Evolutionary conservation across 2,888 invertebrate species (phyloP).

Genomic region (Glyphotaelius pellucidus): DNA sequence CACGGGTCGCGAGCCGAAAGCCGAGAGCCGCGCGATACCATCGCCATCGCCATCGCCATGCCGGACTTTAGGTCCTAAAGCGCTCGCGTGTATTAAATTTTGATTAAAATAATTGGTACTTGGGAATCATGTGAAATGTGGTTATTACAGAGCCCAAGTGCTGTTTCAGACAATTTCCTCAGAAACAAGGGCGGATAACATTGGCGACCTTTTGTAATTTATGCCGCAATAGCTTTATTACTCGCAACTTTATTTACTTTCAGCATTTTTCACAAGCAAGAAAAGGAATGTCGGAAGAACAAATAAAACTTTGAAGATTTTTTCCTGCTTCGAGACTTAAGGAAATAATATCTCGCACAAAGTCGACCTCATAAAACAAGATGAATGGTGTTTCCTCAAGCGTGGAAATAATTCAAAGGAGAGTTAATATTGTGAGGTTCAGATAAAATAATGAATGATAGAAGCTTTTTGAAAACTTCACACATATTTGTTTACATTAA

Average conservation of each 20-base stretch:
- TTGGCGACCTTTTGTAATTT: conserved; percentile 46
- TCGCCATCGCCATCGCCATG: not conserved
- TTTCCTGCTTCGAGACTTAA: conserved; percentile 6
- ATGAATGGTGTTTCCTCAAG: conserved; percentile 42
- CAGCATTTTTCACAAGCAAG: conserved; percentile 34
- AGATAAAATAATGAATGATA: not conserved
- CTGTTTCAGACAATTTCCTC: conserved; percentile 25
- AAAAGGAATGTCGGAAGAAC: conserved; percentile 42
- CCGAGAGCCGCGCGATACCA: not conserved
- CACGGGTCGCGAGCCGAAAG: not conserved
- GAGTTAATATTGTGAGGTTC: conserved; percentile 28
- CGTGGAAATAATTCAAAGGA: conserved; percentile 42
- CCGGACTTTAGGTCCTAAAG: not conserved
- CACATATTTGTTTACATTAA: not conserved
- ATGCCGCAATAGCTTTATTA: conserved; percentile 49
- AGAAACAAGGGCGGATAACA: conserved; percentile 33
- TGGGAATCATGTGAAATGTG: conserved; percentile 37
- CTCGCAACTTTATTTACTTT: conserved; percentile 47
- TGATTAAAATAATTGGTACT: conserved; percentile 55
- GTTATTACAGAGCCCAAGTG: conserved; percentile 25
- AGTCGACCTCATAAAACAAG: conserved; percentile 42
- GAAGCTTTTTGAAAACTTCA: not conserved
- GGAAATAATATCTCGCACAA: conserved; percentile 44
- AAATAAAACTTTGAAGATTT: conserved; percentile 44
- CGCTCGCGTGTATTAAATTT: conserved; percentile 48